Conservation (phyloP, 2,113 vertebrate genomes). For the Abramis brama region DNA sequence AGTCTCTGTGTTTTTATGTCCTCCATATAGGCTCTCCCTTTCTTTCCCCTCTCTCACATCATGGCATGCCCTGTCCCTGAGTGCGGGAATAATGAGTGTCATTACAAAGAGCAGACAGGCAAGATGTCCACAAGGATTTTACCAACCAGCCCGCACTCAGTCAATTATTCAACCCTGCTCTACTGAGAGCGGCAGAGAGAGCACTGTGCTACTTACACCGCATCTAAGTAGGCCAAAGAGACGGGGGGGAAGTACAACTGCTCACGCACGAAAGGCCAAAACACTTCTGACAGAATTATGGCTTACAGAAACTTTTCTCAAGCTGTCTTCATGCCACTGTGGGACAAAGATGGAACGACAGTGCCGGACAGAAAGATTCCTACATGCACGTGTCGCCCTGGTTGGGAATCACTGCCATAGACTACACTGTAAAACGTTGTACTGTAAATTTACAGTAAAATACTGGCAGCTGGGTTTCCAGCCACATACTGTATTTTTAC, state of each 20-base stretch:
- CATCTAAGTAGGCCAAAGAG: slow-evolving; percentile 80
- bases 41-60: slow-evolving; percentile 17
- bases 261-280: slow-evolving; percentile 43
- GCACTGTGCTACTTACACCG: slow-evolving; percentile 78
- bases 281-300: slow-evolving; percentile 41
- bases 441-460: too few species aligned
- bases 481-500: too few species aligned
- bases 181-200: slow-evolving; percentile 53
- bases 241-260: slow-evolving; percentile 66
- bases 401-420: not conserved
- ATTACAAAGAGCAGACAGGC: slow-evolving; percentile 59
- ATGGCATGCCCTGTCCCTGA: slow-evolving; percentile 37
- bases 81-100: slow-evolving; percentile 58
- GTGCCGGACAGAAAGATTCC: not conserved
- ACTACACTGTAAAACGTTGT: too few species aligned
- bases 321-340: not conserved
- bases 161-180: slow-evolving; percentile 57
- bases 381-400: not conserved
- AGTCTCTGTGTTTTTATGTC: slow-evolving; percentile 32
- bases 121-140: slow-evolving; percentile 58
- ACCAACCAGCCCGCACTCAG: slow-evolving; percentile 53
- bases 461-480: too few species aligned
- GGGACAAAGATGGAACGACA: not conserved
- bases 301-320: slow-evolving; percentile 10
- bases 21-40: slow-evolving; percentile 9